Evolutionary conservation across 2,797 vertebrate genomes (phyloP).

Genomic region (Podarcis siculus): DNA sequence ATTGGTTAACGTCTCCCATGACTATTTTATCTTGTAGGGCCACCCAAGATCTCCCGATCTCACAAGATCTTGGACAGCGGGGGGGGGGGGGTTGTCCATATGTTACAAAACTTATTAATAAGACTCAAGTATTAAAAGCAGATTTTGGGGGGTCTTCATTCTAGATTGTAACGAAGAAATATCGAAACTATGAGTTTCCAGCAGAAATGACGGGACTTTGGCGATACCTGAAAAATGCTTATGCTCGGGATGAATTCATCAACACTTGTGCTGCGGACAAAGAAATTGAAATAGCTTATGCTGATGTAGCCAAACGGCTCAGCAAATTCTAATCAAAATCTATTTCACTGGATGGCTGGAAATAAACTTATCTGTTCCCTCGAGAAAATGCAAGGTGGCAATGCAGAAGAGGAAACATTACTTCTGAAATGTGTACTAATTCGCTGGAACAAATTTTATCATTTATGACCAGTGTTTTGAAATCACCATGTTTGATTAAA

Average conservation of each 20-base stretch:
- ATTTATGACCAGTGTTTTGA: constrained; percentile 33
- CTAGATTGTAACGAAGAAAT: constrained; percentile 94
- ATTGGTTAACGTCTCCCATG: no score
- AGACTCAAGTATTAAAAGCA: neutral
- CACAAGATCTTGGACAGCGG: no score
- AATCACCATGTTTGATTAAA: constrained; percentile 38
- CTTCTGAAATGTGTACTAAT: constrained; percentile 33
- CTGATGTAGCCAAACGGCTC: constrained; percentile 91
- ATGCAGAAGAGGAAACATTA: neutral
- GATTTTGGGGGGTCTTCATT: constrained; percentile 23
- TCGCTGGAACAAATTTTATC: constrained; percentile 41
- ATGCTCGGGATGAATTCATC: constrained; percentile 91
- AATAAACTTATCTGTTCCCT: constrained; percentile 23
- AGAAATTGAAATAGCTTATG: constrained; percentile 94
- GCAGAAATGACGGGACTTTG: constrained; percentile 89
- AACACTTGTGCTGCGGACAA: constrained; percentile 93
- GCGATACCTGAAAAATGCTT: constrained; percentile 92
- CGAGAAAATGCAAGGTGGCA: constrained; percentile 28
- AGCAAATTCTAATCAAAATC: constrained; percentile 80
- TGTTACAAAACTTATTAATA: neutral
- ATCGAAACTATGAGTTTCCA: constrained; percentile 93
- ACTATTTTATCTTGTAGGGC: no score
- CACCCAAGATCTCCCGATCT: no score
- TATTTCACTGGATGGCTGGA: constrained; percentile 41
- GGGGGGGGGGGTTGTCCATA: neutral